A percentile compares a stretch with the other conserved stretches of the same genome.
Evolutionary conservation across 1,140 invertebrate genomes (phyloP).

Genomic region (Dendroctonus valens): DNA sequence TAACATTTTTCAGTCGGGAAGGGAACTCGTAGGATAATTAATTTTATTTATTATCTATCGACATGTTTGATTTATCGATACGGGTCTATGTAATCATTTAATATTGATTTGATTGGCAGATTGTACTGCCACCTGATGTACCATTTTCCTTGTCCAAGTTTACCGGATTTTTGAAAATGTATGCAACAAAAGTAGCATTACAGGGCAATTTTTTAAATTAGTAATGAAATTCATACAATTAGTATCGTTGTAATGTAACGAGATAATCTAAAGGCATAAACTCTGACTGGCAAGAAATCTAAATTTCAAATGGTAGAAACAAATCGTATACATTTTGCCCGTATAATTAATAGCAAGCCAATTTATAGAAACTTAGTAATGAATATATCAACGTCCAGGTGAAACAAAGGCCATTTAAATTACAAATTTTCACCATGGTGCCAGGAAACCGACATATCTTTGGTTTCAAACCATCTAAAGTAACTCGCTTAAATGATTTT

Average conservation of each 20-base stretch:
- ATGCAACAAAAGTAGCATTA: no score
- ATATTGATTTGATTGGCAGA: no score
- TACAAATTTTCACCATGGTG: conserved; percentile 11
- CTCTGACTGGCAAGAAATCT: no score
- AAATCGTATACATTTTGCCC: not conserved
- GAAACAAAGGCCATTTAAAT: conserved; percentile 11
- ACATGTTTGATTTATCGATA: conserved; percentile 7
- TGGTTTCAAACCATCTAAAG: not conserved
- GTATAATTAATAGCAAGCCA: conserved; percentile 11
- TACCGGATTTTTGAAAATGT: no score
- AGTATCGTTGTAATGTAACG: no score
- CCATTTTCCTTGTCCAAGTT: no score
- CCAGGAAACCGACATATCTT: conserved; percentile 7
- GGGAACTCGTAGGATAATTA: conserved; percentile 2
- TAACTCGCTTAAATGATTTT: not conserved
- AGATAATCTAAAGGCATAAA: no score
- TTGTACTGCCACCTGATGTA: no score
- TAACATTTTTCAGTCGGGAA: conserved; percentile 11
- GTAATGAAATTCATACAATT: no score
- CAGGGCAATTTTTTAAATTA: no score
- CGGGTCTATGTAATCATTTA: not conserved
- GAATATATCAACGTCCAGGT: conserved; percentile 4
- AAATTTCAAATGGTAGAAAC: no score
- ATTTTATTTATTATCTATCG: conserved; percentile 14
- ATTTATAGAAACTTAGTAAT: conserved; percentile 13